Conservation (phyloP, 2,888 invertebrate genomes). For the Cephus sareptanus region DNA sequence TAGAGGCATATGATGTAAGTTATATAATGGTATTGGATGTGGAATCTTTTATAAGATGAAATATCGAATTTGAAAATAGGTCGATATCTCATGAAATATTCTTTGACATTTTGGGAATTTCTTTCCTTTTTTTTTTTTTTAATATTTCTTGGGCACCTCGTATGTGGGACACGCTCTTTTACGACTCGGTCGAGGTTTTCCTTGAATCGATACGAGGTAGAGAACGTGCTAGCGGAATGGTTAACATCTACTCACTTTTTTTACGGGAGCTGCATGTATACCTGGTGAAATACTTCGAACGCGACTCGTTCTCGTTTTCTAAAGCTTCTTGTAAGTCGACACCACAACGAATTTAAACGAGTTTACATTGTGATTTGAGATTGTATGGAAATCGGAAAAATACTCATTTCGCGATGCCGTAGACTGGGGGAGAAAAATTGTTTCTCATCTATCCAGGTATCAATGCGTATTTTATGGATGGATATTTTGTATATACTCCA, state of each 20-base stretch:
- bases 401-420: neutral
- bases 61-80: neutral
- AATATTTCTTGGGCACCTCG: neutral
- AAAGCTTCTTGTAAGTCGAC: neutral
- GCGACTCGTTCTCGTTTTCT: neutral
- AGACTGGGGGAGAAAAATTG: neutral
- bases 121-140: neutral
- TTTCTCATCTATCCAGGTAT: neutral
- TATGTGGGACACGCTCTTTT: slow-evolving; percentile 16
- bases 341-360: neutral
- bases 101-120: neutral
- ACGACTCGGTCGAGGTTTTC: slow-evolving; percentile 33
- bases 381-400: neutral
- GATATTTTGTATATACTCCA: neutral
- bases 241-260: neutral
- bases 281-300: neutral
- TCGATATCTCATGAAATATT: neutral
- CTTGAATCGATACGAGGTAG: slow-evolving; percentile 29
- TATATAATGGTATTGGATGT: neutral
- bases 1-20: neutral
- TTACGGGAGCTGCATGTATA: neutral
- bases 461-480: neutral
- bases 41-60: neutral
- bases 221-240: slow-evolving; percentile 13
- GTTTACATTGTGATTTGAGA: neutral